Conservation (phyloP, 2,113 vertebrate species). For the Rhegmatorhina hoffmannsi region DNA sequence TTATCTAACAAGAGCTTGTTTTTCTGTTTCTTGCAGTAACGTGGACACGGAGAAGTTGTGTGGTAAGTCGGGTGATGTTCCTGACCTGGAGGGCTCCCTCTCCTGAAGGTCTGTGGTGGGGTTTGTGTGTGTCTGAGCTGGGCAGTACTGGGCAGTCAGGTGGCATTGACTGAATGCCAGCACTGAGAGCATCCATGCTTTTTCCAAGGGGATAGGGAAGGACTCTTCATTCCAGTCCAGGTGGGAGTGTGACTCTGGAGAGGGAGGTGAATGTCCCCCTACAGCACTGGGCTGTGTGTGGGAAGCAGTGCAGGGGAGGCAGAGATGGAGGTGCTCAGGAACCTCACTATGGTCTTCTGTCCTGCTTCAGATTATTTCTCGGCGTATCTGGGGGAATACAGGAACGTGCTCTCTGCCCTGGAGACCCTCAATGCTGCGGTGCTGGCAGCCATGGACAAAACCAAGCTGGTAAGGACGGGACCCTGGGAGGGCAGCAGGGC, state of each 20-base stretch:
- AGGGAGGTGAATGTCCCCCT: accelerated
- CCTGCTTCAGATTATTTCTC: slow-evolving; percentile 89
- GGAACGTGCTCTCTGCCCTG: slow-evolving; percentile 89
- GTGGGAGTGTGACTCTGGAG: background rate
- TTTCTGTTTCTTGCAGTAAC: slow-evolving; percentile 80
- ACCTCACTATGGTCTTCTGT: background rate
- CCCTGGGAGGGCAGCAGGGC: accelerated
- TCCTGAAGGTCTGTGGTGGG: background rate
- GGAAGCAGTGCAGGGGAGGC: background rate
- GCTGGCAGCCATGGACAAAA: slow-evolving; percentile 95
- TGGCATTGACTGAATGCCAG: background rate
- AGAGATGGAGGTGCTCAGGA: accelerated
- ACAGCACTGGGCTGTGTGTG: background rate
- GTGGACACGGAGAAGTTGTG: slow-evolving; percentile 94
- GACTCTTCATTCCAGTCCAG: background rate
- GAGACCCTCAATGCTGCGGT: slow-evolving; percentile 90
- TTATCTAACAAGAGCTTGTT: slow-evolving; percentile 1
- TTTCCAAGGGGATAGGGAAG: background rate
- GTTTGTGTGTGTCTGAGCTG: background rate
- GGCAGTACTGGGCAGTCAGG: background rate
- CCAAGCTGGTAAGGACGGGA: slow-evolving; percentile 85
- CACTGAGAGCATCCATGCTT: background rate
- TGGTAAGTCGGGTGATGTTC: slow-evolving; percentile 78
- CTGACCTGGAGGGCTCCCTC: background rate
- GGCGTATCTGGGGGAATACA: slow-evolving; percentile 89